Percentiles rank a stretch among this genome's conserved stretches.
phyloP scores from a whole-genome alignment of 2,113 vertebrate species.

The Xiphias gladius region DNA sequence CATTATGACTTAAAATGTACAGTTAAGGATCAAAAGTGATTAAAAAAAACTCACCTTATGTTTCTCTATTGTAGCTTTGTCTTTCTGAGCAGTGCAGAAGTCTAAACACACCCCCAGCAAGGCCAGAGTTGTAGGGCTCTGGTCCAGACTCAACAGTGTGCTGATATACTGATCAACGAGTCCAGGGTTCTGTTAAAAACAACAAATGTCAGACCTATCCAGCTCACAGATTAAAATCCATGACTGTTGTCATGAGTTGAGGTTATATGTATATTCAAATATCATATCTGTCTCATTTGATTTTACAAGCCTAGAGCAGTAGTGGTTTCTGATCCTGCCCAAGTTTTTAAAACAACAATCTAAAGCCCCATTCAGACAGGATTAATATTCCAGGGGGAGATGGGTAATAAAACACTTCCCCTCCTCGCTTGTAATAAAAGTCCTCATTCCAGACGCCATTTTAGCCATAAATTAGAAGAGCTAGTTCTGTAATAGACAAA shows the following conservation, averaged over 20 bases:
- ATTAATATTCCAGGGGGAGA: no score
- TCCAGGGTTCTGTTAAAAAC: constrained; percentile 86
- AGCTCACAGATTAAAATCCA: background rate
- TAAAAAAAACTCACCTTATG: constrained; percentile 86
- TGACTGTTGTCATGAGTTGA: background rate
- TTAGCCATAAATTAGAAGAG: no score
- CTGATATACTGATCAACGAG: constrained; percentile 91
- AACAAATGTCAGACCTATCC: background rate
- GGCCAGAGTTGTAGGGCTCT: constrained; percentile 86
- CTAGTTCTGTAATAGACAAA: no score
- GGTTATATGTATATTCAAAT: background rate
- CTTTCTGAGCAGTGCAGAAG: constrained; percentile 91
- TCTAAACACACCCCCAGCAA: constrained; percentile 91
- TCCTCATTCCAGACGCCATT: no score
- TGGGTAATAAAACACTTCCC: no score
- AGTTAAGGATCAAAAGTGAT: background rate
- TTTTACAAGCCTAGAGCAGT: background rate
- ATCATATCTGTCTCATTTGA: background rate
- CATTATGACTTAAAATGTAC: no score
- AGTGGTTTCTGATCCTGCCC: no score
- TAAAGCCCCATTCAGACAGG: no score
- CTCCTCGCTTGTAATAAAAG: no score
- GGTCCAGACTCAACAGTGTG: constrained; percentile 90
- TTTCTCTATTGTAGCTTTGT: constrained; percentile 85
- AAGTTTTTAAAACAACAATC: no score